These are phyloP conservation scores for Chelonoidis abingdonii DNA, from an alignment of 2,113 vertebrate genomes.

Conservation along the genomic window DNA sequence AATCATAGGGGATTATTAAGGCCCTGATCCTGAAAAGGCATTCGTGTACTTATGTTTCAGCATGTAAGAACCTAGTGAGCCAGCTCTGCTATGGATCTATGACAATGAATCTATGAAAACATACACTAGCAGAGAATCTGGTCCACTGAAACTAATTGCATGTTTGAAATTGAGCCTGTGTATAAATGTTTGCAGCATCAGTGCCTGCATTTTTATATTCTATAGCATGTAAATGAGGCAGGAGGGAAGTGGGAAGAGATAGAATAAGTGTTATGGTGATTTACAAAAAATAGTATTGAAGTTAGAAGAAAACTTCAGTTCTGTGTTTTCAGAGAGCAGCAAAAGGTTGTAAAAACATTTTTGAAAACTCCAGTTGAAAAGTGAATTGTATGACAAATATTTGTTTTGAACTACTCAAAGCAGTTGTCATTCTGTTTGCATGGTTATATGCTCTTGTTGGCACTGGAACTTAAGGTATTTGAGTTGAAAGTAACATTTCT, in stretches of 20 bases:
- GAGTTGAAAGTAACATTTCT: neutral
- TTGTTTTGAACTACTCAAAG: neutral
- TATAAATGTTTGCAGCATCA: neutral
- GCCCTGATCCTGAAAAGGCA: neutral
- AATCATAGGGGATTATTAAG: neutral
- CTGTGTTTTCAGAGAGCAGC: neutral
- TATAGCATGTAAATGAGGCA: neutral
- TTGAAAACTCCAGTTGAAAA: neutral
- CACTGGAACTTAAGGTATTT: neutral
- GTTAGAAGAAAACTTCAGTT: neutral
- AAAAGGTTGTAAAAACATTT: neutral
- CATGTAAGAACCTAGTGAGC: neutral
- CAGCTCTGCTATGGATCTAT: neutral
- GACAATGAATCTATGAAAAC: accelerated
- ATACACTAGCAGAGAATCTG: neutral
- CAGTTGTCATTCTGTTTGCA: neutral
- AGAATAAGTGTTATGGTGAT: neutral
- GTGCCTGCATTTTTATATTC: neutral
- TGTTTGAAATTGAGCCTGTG: neutral
- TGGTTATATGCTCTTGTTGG: neutral
- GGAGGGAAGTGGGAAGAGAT: neutral
- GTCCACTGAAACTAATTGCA: neutral
- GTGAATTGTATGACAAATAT: neutral
- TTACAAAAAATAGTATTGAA: neutral
- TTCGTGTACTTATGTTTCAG: neutral